Percentiles rank a stretch among this genome's conserved stretches.
Conservation (phyloP, 2,113 vertebrate genomes). For the Phylloscopus trochilus region DNA sequence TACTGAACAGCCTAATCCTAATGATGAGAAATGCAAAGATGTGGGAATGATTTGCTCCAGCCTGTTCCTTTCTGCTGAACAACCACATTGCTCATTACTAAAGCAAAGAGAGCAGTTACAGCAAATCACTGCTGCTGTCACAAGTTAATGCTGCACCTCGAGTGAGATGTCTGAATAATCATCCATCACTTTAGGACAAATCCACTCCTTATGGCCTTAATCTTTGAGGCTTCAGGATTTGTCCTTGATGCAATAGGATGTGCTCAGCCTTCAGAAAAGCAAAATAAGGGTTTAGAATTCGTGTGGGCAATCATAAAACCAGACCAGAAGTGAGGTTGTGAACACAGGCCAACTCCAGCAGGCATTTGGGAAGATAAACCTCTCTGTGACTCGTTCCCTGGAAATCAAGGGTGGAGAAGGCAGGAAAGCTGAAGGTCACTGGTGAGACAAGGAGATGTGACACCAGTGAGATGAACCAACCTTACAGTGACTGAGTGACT, state of each 20-base stretch:
- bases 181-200: neutral
- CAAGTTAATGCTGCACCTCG: conserved; percentile 21
- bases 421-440: neutral
- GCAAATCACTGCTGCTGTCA: conserved; percentile 51
- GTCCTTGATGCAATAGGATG: neutral
- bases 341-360: neutral
- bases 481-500: neutral
- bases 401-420: neutral
- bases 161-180: conserved; percentile 55
- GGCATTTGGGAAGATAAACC: neutral
- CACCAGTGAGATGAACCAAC: neutral
- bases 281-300: neutral
- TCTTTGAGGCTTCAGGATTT: neutral
- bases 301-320: neutral
- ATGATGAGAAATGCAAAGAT: conserved; percentile 50
- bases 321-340: neutral
- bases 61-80: conserved; percentile 21
- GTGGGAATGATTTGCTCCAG: conserved; percentile 46
- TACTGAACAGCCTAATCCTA: conserved; percentile 46
- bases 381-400: neutral
- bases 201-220: neutral
- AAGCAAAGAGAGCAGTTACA: conserved; percentile 19
- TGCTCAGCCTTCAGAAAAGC: neutral
- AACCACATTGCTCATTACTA: neutral
- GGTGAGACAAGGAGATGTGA: neutral